These are phyloP conservation scores for Drosophila yooni DNA, from an alignment of 2,888 invertebrate species.

Conservation along the genomic window DNA sequence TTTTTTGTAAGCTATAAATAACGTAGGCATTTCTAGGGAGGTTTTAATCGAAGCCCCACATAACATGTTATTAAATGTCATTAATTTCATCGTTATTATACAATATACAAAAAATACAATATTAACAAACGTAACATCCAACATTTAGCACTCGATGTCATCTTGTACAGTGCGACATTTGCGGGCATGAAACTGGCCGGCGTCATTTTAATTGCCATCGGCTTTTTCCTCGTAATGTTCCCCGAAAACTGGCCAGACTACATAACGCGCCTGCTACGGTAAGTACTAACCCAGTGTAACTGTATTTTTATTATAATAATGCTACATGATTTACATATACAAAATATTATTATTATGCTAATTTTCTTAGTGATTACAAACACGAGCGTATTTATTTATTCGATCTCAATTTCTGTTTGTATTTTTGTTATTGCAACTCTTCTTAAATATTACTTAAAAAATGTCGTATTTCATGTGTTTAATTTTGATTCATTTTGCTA, in stretches of 20 bases:
- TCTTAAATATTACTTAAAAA: constrained; percentile 14
- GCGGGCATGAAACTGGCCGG: constrained; percentile 98
- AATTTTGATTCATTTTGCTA: constrained; percentile 43
- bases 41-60: neutral
- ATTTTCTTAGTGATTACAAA: constrained; percentile 64
- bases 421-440: constrained; percentile 40
- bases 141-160: constrained; percentile 91
- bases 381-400: constrained; percentile 60
- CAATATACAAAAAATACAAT: neutral
- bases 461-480: constrained; percentile 24
- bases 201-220: constrained; percentile 94
- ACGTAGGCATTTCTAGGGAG: neutral
- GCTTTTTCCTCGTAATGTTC: constrained; percentile 97
- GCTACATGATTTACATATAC: constrained; percentile 32
- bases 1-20: neutral
- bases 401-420: constrained; percentile 19
- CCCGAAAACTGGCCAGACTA: constrained; percentile 99
- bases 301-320: constrained; percentile 31
- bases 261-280: constrained; percentile 95
- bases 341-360: constrained; percentile 67
- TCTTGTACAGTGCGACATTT: constrained; percentile 93
- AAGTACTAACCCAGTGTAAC: constrained; percentile 78
- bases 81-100: neutral
- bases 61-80: constrained; percentile 9
- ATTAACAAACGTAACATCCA: constrained; percentile 4